Evolutionary conservation across 2,888 invertebrate genomes (phyloP).

Genomic region (Stictocephala bisonia): DNA sequence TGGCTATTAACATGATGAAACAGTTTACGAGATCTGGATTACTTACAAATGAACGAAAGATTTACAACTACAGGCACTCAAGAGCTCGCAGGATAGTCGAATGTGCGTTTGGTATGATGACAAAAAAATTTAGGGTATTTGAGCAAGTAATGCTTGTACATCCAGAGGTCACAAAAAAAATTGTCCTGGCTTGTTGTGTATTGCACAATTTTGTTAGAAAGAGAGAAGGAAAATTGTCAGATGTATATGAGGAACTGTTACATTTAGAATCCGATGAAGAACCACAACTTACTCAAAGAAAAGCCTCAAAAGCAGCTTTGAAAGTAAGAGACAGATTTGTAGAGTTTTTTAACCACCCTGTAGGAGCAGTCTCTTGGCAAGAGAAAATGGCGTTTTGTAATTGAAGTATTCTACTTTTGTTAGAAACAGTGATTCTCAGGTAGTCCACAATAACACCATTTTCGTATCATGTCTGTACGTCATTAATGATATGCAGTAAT

Average conservation of each 20-base stretch:
- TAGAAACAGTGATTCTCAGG: too few species aligned
- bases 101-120: slow-evolving; percentile 26
- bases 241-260: slow-evolving; percentile 39
- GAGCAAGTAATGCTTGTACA: slow-evolving; percentile 23
- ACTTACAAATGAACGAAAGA: not conserved
- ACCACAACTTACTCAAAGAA: slow-evolving; percentile 1
- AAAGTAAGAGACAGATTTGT: slow-evolving; percentile 23
- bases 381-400: slow-evolving; percentile 33
- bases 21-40: not conserved
- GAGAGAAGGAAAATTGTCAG: slow-evolving; percentile 44
- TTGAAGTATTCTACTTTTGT: too few species aligned
- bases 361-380: slow-evolving; percentile 27
- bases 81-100: slow-evolving; percentile 29
- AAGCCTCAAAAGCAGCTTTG: slow-evolving; percentile 42
- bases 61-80: slow-evolving; percentile 18
- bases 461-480: too few species aligned
- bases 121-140: slow-evolving; percentile 21
- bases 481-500: too few species aligned
- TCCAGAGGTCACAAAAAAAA: slow-evolving; percentile 40
- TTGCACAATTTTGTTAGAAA: slow-evolving; percentile 46
- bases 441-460: too few species aligned
- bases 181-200: slow-evolving; percentile 35
- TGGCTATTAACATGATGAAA: slow-evolving; percentile 12
- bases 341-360: slow-evolving; percentile 4
- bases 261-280: slow-evolving; percentile 40